Base-by-base conservation (phyloP, 1,140 invertebrate genomes). In the Pogonognathellus flavescens region DNA sequence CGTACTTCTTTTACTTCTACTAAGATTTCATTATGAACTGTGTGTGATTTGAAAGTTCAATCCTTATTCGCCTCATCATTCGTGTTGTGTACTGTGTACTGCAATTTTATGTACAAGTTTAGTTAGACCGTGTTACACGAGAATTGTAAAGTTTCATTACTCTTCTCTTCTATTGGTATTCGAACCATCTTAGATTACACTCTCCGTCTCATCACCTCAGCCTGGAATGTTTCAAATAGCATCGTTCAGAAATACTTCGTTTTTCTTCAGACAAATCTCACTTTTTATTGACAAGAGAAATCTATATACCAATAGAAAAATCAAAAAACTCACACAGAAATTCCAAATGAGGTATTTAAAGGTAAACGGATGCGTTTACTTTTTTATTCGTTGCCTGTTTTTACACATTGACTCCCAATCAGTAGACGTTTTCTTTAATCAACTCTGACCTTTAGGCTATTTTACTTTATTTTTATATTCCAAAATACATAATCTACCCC, bases 311-410 rank as follows among this genome's bases (percentile, higher is more conserved):
- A 25, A 66, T 11, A 10, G 20, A 2, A 31, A 66, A 25, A 13
- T 10, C 22, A 31, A 66, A 13, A 2, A n/a, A 11, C 25, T 31
- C 70, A n/a, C 70, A 18, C 13, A 13, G 20, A 76, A 31, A 76
- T 76, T 50, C 70, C 41, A 49, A 76, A 76, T 76, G 31, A 76
- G 70, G 49, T 76, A 25, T 76, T 49, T 76, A 16, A 76, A 31
- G 16, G 25, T 7, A 50, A 76, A 76, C 70, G 70, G 70, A 76
- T 50, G 70, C 70, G 70, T 76, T 31, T 76, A 50, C 25, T 76
- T 41, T 49, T 76, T 76, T 49, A 76, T 31, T 76, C 41, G 5
- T 76, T 76, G 70, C 31, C 16, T 49, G 18, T 31, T 16, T n/a
- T n/a, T n/a, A n/a, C n/a, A n/a, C n/a, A n/a, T n/a, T 41, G 10